phyloP scores from a whole-genome alignment of 2,888 invertebrate genomes.

The Zhuqinia jingwanae region DNA sequence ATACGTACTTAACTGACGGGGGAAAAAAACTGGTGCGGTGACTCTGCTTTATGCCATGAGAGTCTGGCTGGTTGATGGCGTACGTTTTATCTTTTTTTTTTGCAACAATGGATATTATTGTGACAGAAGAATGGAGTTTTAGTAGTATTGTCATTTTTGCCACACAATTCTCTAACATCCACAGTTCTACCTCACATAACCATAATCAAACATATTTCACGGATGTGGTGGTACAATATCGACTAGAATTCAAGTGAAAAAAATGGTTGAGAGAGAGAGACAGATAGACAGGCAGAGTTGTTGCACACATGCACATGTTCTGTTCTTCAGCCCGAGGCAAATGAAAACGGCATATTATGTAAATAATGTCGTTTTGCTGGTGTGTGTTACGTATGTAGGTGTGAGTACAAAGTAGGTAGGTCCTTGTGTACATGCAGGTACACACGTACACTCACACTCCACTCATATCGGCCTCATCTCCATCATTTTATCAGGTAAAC shows the following conservation, averaged over 20 bases:
- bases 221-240: conserved; percentile 58
- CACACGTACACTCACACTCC: too few species aligned
- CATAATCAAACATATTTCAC: conserved; percentile 33
- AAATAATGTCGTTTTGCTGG: not conserved
- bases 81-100: not conserved
- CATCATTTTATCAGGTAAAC: not conserved
- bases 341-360: not conserved
- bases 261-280: not conserved
- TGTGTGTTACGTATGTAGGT: not conserved
- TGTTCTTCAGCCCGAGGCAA: not conserved
- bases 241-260: conserved; percentile 25
- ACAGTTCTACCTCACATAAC: not conserved
- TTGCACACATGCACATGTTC: not conserved
- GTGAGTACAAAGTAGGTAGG: too few species aligned
- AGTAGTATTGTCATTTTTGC: conserved; percentile 3
- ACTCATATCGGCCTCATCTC: not conserved
- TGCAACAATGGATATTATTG: not conserved
- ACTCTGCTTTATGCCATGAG: too few species aligned
- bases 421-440: too few species aligned
- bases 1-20: not conserved
- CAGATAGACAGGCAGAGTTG: too few species aligned
- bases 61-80: too few species aligned
- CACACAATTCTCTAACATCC: not conserved
- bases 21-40: too few species aligned
- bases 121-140: not conserved